Percentiles rank a stretch among this genome's conserved stretches.
Evolutionary conservation across 37 sponge, comb jelly and placozoan genomes (phyloP).

Genomic region (Eunapius fragilis): DNA sequence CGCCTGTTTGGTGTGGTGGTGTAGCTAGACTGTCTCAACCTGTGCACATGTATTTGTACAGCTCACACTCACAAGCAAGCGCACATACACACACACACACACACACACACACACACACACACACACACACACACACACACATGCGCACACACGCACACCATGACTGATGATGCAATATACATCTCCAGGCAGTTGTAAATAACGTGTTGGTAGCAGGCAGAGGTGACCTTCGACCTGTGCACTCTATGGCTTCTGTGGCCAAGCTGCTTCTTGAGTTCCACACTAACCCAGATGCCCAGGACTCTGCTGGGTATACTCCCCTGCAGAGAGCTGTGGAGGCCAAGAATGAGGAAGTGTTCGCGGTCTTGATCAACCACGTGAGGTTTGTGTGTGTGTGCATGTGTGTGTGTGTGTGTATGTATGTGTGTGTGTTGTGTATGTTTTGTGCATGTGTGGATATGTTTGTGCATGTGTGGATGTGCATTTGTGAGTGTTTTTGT

Average conservation of each 20-base stretch:
- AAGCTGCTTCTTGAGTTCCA: slow-evolving; percentile 78
- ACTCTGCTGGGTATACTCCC: slow-evolving; percentile 73
- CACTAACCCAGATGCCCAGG: slow-evolving; percentile 86
- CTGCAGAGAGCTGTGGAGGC: slow-evolving; percentile 73
- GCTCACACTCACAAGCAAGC: neutral
- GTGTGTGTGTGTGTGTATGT: slow-evolving; percentile 18
- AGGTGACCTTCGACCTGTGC: slow-evolving; percentile 63
- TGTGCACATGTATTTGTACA: neutral
- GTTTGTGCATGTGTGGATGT: slow-evolving; percentile 2
- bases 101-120: neutral
- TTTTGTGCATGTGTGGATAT: neutral
- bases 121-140: neutral
- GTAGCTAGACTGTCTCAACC: neutral
- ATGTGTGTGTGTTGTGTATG: neutral
- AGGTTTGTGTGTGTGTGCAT: slow-evolving; percentile 20
- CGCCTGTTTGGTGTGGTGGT: neutral
- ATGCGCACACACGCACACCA: too few species aligned
- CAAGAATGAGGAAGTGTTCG: slow-evolving; percentile 65
- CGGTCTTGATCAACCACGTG: slow-evolving; percentile 64
- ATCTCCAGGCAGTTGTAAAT: neutral
- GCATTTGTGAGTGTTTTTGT: slow-evolving; percentile 21
- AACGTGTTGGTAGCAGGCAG: slow-evolving; percentile 2
- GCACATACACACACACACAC: neutral
- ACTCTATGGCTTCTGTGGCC: slow-evolving; percentile 69
- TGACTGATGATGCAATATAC: neutral